Conservation (phyloP, 2,797 vertebrate species). For the Mormyrops boulengeri region DNA sequence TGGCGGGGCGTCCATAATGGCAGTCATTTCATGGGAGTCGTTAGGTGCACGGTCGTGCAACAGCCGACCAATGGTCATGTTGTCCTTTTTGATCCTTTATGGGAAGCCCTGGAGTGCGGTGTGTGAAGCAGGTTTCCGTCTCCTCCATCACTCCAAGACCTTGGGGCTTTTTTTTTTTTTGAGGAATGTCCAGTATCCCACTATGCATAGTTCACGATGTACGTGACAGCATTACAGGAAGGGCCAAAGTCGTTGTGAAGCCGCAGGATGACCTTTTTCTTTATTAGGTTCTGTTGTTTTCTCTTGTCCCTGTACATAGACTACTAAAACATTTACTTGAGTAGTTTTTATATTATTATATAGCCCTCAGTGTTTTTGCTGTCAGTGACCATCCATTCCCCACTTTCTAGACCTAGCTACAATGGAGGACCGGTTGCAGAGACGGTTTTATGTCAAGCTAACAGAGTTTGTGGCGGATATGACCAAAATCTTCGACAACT, state of each 20-base stretch:
- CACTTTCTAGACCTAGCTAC: conserved; percentile 74
- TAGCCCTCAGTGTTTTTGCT: background rate
- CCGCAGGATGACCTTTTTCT: background rate
- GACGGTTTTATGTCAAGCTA: conserved; percentile 85
- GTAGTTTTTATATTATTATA: background rate
- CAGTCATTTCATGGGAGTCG: background rate
- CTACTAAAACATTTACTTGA: background rate
- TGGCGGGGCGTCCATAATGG: background rate
- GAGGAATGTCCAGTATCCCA: background rate
- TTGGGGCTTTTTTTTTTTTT: background rate
- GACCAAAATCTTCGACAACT: conserved; percentile 99
- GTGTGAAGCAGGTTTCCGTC: background rate
- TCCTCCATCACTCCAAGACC: background rate
- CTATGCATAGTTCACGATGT: background rate
- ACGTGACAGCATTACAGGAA: background rate
- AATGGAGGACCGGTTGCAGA: conserved; percentile 89
- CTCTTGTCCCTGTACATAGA: background rate
- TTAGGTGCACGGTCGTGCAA: background rate
- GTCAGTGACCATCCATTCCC: background rate
- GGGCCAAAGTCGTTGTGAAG: background rate
- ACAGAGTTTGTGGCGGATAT: conserved; percentile 96
- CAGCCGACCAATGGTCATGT: background rate
- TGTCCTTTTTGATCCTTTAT: background rate
- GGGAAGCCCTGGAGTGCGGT: background rate
- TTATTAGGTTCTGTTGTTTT: background rate